phyloP scores from a whole-genome alignment of 1,140 invertebrate species.

The Nomia melanderi region DNA sequence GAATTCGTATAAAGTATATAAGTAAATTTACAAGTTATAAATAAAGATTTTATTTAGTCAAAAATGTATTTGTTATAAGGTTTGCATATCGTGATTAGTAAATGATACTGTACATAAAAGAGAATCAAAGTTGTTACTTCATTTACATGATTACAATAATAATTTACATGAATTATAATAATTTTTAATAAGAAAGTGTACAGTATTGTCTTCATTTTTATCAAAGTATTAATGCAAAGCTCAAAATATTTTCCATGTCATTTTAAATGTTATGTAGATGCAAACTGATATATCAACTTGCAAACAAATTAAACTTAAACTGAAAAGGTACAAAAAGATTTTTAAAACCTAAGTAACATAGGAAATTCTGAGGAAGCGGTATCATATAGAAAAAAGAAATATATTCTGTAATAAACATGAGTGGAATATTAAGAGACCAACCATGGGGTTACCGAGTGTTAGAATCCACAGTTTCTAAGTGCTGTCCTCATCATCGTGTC shows the following conservation, averaged over 20 bases:
- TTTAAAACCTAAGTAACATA: not conserved
- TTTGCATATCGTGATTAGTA: not conserved
- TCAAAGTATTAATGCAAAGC: constrained; percentile 27
- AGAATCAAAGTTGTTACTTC: no score
- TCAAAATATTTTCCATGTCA: not conserved
- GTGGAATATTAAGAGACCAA: constrained; percentile 78
- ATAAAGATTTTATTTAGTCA: not conserved
- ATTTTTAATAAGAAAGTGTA: not conserved
- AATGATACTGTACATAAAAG: not conserved
- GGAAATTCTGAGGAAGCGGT: not conserved
- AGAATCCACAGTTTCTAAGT: constrained; percentile 79
- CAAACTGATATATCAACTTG: not conserved
- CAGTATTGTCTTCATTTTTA: constrained; percentile 9
- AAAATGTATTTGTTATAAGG: not conserved
- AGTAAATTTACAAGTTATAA: not conserved
- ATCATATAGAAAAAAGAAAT: not conserved
- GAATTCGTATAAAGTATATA: not conserved
- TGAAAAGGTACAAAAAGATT: not conserved
- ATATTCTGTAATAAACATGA: constrained; percentile 73
- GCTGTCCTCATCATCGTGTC: constrained; percentile 81
- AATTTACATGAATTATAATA: not conserved
- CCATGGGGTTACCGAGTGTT: constrained; percentile 82
- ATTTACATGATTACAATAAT: no score
- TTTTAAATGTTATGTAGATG: constrained; percentile 6
- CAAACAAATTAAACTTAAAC: not conserved